These are phyloP conservation scores for Dyspetes luteomarginatus DNA, from an alignment of 2,888 invertebrate species.

Conservation along the genomic window DNA sequence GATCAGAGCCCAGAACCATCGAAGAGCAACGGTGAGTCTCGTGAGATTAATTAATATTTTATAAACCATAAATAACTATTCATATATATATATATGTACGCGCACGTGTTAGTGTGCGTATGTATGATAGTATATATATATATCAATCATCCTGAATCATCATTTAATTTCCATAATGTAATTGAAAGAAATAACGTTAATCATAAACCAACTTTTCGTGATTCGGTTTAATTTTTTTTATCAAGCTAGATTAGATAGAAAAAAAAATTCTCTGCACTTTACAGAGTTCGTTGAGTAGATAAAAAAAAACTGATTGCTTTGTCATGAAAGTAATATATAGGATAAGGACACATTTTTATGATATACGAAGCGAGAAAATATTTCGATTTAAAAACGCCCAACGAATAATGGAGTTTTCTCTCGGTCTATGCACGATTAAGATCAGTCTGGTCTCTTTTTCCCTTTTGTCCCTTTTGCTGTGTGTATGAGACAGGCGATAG, in stretches of 20 bases:
- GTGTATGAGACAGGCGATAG: slow-evolving; percentile 69
- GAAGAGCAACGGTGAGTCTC: slow-evolving; percentile 43
- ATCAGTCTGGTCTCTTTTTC: slow-evolving; percentile 11
- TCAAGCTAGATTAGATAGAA: neutral
- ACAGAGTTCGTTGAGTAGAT: too few species aligned
- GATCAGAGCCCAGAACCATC: neutral
- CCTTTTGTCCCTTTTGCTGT: neutral
- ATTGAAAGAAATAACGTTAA: neutral
- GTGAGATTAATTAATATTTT: neutral
- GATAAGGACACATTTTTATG: neutral
- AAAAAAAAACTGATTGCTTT: neutral
- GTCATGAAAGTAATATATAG: neutral
- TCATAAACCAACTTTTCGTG: too few species aligned
- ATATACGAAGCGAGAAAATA: neutral
- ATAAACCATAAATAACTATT: too few species aligned
- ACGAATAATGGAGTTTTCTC: slow-evolving; percentile 8
- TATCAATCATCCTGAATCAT: too few species aligned
- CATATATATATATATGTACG: too few species aligned
- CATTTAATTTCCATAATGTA: neutral
- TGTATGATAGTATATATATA: too few species aligned
- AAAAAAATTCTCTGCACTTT: neutral
- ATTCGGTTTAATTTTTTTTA: too few species aligned
- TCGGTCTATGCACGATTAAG: slow-evolving; percentile 22
- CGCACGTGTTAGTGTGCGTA: too few species aligned
- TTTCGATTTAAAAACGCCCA: slow-evolving; percentile 17